Evolutionary conservation across 37 sponge, comb jelly and placozoan genomes (phyloP).

Genomic region (Agelas oroides): DNA sequence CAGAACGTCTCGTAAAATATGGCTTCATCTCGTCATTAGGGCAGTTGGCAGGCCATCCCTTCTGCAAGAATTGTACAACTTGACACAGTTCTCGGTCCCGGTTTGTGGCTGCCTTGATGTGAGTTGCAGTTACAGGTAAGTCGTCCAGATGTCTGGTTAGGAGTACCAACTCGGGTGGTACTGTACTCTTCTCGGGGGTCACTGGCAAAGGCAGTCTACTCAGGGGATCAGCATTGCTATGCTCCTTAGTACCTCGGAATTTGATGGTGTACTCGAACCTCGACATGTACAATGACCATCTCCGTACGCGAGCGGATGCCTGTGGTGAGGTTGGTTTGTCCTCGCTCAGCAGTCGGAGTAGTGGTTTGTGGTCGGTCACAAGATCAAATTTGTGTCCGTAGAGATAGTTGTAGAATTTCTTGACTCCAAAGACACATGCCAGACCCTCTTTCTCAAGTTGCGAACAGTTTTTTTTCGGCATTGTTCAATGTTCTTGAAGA

Average conservation of each 20-base stretch:
- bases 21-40: neutral
- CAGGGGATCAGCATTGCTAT: slow-evolving; percentile 32
- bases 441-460: slow-evolving; percentile 29
- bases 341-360: slow-evolving; percentile 9
- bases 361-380: slow-evolving; percentile 31
- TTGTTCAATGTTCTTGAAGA: slow-evolving; percentile 36
- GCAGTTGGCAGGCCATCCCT: slow-evolving; percentile 37
- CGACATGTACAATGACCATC: slow-evolving; percentile 14
- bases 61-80: neutral
- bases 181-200: neutral
- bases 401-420: slow-evolving; percentile 11
- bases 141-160: neutral
- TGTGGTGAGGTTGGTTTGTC: slow-evolving; percentile 1
- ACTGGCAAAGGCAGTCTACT: neutral
- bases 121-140: neutral
- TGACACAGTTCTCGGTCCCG: neutral
- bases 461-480: slow-evolving; percentile 18
- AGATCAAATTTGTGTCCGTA: neutral
- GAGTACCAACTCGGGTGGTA: slow-evolving; percentile 4
- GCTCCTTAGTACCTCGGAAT: neutral
- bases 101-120: slow-evolving; percentile 15
- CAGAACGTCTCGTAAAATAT: neutral
- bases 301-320: slow-evolving; percentile 14
- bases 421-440: slow-evolving; percentile 29
- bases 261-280: neutral